Evolutionary conservation across 2,888 invertebrate species (phyloP).

Genomic region (Psylliodes chrysocephalus): DNA sequence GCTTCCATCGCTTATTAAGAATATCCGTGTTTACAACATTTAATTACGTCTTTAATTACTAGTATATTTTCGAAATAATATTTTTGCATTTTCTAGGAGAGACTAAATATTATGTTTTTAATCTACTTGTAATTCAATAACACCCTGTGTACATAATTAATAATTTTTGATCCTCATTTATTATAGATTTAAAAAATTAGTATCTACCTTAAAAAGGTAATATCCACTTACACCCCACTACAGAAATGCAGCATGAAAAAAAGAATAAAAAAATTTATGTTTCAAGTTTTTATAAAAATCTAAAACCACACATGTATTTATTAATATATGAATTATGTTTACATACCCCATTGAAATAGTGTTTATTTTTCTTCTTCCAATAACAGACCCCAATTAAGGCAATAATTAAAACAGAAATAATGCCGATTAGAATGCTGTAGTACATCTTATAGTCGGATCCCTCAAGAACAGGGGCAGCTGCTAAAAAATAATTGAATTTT

Average conservation of each 20-base stretch:
- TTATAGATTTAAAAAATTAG: too few species aligned
- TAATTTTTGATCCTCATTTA: too few species aligned
- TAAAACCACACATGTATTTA: too few species aligned
- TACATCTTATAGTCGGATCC: slow-evolving; percentile 39
- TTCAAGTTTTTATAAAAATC: too few species aligned
- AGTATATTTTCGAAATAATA: too few species aligned
- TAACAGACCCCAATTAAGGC: slow-evolving; percentile 35
- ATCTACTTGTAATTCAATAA: too few species aligned
- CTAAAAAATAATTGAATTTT: slow-evolving; percentile 48
- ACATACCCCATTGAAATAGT: slow-evolving; percentile 61
- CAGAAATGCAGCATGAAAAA: slow-evolving; percentile 20
- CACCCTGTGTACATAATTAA: too few species aligned
- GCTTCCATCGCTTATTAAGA: too few species aligned
- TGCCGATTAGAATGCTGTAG: slow-evolving; percentile 38
- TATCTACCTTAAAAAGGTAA: slow-evolving; percentile 48
- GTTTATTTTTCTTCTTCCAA: slow-evolving; percentile 55
- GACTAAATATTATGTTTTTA: too few species aligned
- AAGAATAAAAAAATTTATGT: neutral
- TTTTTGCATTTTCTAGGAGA: too few species aligned
- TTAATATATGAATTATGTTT: neutral
- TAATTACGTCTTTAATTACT: too few species aligned
- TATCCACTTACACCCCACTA: slow-evolving; percentile 55
- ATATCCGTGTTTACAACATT: too few species aligned
- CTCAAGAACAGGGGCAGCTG: slow-evolving; percentile 51
- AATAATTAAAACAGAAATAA: slow-evolving; percentile 33